Evolutionary conservation across 1,140 invertebrate species (phyloP).

Genomic region (Araneus ventricosus): DNA sequence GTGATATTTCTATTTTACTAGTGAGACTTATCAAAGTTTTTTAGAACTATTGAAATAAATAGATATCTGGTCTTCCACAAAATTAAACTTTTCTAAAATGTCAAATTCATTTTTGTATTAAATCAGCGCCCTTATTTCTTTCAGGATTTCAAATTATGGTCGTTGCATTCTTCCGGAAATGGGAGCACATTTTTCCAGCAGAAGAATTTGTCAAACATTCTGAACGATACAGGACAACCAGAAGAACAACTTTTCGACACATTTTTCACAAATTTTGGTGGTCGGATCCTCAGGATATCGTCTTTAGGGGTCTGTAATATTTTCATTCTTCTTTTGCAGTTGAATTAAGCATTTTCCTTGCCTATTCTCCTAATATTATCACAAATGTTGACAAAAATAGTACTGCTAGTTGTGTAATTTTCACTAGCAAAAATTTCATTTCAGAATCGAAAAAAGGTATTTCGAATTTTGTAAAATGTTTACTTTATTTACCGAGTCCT

Average conservation of each 20-base stretch:
- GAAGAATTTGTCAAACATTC: not conserved
- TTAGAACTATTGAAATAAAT: no score
- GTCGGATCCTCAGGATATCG: slow-evolving; percentile 15
- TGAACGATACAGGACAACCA: not conserved
- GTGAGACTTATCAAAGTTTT: no score
- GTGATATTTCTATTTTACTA: no score
- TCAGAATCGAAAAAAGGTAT: no score
- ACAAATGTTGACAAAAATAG: no score
- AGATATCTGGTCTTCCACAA: no score
- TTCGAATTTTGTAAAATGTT: no score
- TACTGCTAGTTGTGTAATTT: no score
- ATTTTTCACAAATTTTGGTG: slow-evolving; percentile 45
- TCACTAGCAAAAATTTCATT: no score
- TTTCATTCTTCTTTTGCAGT: not conserved
- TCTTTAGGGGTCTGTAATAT: slow-evolving; percentile 25
- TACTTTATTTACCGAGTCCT: no score
- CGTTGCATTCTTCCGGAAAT: slow-evolving; percentile 42
- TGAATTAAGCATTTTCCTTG: not conserved
- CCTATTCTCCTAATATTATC: no score
- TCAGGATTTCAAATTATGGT: slow-evolving; percentile 34
- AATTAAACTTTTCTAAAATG: not conserved
- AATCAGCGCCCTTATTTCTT: not conserved
- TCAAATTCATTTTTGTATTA: not conserved
- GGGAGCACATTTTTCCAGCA: not conserved
- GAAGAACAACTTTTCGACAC: not conserved